Evolutionary conservation across 2,113 vertebrate species (phyloP).

Genomic region (zebrafish (Danio rerio)): DNA sequence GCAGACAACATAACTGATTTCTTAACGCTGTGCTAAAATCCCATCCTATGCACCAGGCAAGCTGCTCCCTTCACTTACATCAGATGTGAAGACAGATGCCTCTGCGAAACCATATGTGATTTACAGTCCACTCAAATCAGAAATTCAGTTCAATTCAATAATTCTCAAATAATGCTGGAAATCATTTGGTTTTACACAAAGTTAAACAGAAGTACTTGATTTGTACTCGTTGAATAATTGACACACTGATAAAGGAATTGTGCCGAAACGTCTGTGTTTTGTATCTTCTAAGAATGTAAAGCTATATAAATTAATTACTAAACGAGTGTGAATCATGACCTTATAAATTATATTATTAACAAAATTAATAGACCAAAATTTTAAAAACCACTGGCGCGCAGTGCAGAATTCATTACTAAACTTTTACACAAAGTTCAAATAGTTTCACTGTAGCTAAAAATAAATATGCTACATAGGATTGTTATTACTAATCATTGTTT

Average conservation of each 20-base stretch:
- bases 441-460: not conserved
- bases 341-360: too few species aligned
- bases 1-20: slow-evolving; percentile 9
- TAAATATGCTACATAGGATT: not conserved
- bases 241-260: too few species aligned
- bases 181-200: not conserved
- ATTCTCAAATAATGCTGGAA: not conserved
- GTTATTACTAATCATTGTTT: not conserved
- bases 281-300: too few species aligned
- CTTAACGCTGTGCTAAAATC: slow-evolving; percentile 19
- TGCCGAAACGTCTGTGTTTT: too few species aligned
- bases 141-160: slow-evolving; percentile 1
- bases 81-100: slow-evolving; percentile 50
- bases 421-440: too few species aligned
- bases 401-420: too few species aligned
- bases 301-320: too few species aligned
- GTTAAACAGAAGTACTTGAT: not conserved
- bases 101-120: slow-evolving; percentile 1
- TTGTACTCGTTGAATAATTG: too few species aligned
- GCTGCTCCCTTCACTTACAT: slow-evolving; percentile 29
- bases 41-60: slow-evolving; percentile 28
- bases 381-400: too few species aligned
- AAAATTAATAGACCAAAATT: too few species aligned
- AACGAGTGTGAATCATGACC: not conserved
- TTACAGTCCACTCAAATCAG: not conserved